Base-by-base conservation (phyloP, 2,888 invertebrate genomes). In the Cosmia trapezina region DNA sequence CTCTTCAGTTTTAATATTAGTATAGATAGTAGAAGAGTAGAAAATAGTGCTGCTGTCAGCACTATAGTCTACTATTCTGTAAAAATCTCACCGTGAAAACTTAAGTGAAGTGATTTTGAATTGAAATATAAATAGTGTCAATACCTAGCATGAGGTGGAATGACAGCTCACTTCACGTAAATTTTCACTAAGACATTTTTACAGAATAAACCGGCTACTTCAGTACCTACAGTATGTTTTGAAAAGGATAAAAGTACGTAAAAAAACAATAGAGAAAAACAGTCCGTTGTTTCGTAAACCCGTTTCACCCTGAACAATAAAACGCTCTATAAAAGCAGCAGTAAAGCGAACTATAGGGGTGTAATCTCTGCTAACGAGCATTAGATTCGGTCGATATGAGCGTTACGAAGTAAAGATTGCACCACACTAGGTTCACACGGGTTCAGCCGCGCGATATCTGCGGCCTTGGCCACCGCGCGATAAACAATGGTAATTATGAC, bases 401-500 rank as follows among this genome's bases (percentile, higher is more conserved):
- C 60, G 57, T 81, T 78, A 74, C 71, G 60, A 78, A 61, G 67
- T 76, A 65, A 79, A 70, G 82, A 79, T 87, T 81, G 78, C 73
- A 83, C 81, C 81, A 72, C 83, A 78, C 75, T 73, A 22, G 71
- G 86, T 82, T 86, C 84, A 87, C 80, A 78, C 91, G 92, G 90
- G 93, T 92, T 93, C 93, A 92, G 85, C 28, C 59, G 73, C 64
- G 63, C 67, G 80, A 70, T 89, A 91, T 92, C 92, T 91, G 91
- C 89, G 92, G 90, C 94, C 95, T 95, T 95, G 95, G 93, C 95
- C 78, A 86, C 85, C 54, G 64, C 82, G 81, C 88, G 89, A 90
- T 92, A 91, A 91, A 94, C 94, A 93, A 94, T 91, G 86, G 86
- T 83, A 89, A 89, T 94, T 94, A 92, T 88, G 88, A 91, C 90